Base-by-base conservation (phyloP, 1,140 invertebrate species). In the Periplaneta americana region DNA sequence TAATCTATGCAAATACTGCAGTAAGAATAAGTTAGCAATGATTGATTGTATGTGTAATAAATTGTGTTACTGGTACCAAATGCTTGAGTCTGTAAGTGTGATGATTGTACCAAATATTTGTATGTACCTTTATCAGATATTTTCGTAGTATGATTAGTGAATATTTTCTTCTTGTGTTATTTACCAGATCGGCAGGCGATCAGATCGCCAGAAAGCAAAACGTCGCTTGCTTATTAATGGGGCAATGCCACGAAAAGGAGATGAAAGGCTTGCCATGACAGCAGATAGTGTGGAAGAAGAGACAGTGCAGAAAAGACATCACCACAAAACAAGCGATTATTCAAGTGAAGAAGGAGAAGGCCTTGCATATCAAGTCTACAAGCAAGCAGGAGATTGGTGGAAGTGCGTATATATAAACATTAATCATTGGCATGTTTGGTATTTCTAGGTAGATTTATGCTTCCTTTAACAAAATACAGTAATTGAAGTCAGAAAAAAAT, bases 311-410 rank as follows among this genome's bases (percentile, higher is more conserved):
- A 85, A 83, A 78, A 83, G 81, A 34, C 34, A 86, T 28, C n/a
- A 28, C 28, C 22, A 66, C 22, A 28, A 66, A 11, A 88, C 86
- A 2, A 89, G 88, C 82, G 88, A 89, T 83, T 89, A 88, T 83
- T 89, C 86, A 8, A 88, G 87, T 0, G 88, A 89, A 75, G 87
- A 88, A 75, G 87, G 86, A 15, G 87, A 88, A 77, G 83, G 83
- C 48, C 87, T 86, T 31, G 87, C 87, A 34, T 87, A 87, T 80
- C 86, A 88, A 83, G 87, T 89, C 84, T 89, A 89, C 78, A 88
- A 88, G 79, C 83, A 87, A 83, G 87, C 86, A 66, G 88, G 87
- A 10, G 89, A 89, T 80, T 89, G 88, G 86, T 90, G 89, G 89
- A 86, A 89, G 89, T 90, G 84, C 84, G 89, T 86, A 83, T 76